Evolutionary conservation across 1,140 invertebrate genomes (phyloP).

Genomic region (Dermatophagoides farinae): DNA sequence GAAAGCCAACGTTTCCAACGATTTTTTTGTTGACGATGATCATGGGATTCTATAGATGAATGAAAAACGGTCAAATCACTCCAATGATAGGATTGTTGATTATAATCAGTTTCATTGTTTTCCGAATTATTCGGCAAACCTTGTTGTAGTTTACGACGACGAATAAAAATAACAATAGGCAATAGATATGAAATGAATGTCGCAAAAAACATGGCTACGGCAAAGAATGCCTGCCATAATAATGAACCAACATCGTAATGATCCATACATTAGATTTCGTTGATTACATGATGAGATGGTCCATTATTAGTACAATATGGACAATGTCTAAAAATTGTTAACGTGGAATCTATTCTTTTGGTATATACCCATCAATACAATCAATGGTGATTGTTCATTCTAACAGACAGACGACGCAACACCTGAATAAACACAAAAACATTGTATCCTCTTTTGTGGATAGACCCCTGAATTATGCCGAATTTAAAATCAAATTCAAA

Average conservation of each 20-base stretch:
- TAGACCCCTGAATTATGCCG: too few species aligned
- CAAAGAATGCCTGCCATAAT: conserved; percentile 5
- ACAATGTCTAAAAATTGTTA: too few species aligned
- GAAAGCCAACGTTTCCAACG: background rate
- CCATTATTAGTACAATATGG: too few species aligned
- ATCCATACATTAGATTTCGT: too few species aligned
- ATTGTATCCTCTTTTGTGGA: too few species aligned
- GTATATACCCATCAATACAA: too few species aligned
- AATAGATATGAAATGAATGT: conserved; percentile 11
- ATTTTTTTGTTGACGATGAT: background rate
- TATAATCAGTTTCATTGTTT: background rate
- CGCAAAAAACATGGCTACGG: conserved; percentile 12
- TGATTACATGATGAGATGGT: too few species aligned
- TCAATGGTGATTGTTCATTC: too few species aligned
- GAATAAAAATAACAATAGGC: conserved; percentile 9
- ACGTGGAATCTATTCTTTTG: too few species aligned
- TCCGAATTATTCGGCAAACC: background rate
- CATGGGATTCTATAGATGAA: background rate
- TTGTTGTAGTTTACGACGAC: background rate
- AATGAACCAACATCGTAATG: background rate
- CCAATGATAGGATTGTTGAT: background rate
- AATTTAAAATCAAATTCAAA: too few species aligned
- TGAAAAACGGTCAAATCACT: background rate
- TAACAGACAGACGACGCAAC: too few species aligned
- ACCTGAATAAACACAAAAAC: too few species aligned